These are phyloP conservation scores for Corythornis vintsioides DNA, from an alignment of 2,113 vertebrate species.

Conservation along the genomic window DNA sequence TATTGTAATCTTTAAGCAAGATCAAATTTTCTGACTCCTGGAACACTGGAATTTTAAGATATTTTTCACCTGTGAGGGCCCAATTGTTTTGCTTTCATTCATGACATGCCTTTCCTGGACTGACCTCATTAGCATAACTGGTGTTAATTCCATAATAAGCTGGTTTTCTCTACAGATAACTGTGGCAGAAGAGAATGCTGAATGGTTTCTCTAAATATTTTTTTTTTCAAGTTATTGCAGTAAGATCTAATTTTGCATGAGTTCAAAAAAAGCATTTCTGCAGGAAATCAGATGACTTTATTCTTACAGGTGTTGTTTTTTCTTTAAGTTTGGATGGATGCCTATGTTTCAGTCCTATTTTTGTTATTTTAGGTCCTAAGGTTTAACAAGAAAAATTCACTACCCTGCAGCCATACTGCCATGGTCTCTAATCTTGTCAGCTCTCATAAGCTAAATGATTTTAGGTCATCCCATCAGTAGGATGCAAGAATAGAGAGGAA, in stretches of 20 bases:
- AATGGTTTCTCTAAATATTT: neutral
- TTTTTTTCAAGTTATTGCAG: neutral
- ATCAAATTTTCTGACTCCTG: neutral
- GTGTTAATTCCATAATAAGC: neutral
- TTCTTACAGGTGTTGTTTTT: neutral
- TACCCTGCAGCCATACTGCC: constrained; percentile 34
- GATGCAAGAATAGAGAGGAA: neutral
- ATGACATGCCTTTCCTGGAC: neutral
- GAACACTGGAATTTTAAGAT: neutral
- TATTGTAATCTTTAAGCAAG: neutral
- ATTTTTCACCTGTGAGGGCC: neutral
- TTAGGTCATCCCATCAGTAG: constrained; percentile 6
- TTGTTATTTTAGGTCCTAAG: constrained; percentile 38
- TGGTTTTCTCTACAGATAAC: neutral
- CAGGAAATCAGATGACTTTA: neutral
- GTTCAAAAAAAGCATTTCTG: neutral
- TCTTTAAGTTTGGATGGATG: neutral
- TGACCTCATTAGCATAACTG: neutral
- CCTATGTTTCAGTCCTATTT: neutral
- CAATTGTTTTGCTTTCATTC: neutral
- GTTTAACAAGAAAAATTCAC: constrained; percentile 24
- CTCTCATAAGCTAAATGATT: constrained; percentile 49
- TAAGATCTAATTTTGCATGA: neutral
- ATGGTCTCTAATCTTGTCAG: constrained; percentile 62
- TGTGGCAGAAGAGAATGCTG: neutral